These are phyloP conservation scores for Phenganax stokvisi DNA, from an alignment of 92 coral and sea anemone species.

Conservation along the genomic window DNA sequence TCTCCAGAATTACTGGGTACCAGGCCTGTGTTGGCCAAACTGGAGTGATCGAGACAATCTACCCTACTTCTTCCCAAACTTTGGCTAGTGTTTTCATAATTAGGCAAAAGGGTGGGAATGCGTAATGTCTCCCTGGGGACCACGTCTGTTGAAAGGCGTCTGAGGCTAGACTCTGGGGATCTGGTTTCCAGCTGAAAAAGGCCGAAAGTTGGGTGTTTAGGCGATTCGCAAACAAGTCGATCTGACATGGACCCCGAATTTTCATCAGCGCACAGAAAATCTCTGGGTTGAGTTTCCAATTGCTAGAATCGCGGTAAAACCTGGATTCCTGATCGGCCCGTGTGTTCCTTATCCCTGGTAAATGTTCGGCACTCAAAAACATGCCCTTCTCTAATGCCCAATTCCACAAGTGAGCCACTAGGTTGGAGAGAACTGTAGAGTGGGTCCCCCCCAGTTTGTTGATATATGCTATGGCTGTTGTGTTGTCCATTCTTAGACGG, in stretches of 20 bases:
- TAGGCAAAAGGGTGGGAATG: neutral
- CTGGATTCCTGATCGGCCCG: neutral
- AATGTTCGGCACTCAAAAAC: neutral
- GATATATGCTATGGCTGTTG: no score
- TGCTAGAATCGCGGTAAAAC: neutral
- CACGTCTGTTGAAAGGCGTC: conserved; percentile 40
- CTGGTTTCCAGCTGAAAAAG: conserved; percentile 43
- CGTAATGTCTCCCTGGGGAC: conserved; percentile 36
- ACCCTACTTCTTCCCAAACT: neutral
- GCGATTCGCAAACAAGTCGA: conserved; percentile 47
- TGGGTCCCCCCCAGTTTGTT: no score
- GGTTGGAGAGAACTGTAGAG: no score
- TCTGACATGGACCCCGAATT: conserved; percentile 16
- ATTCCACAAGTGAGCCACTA: no score
- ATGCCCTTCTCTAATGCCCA: neutral
- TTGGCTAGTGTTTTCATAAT: conserved; percentile 30
- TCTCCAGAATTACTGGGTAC: conserved; percentile 36
- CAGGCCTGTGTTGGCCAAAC: conserved; percentile 48
- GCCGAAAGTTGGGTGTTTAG: conserved; percentile 36
- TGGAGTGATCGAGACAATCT: conserved; percentile 16
- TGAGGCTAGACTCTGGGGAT: conserved; percentile 33
- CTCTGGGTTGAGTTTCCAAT: neutral
- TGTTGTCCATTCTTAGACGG: neutral
- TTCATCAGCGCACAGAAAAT: neutral
- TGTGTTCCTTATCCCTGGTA: neutral